Base-by-base conservation (phyloP, 1,140 invertebrate genomes). In the Halictus rubicundus region DNA sequence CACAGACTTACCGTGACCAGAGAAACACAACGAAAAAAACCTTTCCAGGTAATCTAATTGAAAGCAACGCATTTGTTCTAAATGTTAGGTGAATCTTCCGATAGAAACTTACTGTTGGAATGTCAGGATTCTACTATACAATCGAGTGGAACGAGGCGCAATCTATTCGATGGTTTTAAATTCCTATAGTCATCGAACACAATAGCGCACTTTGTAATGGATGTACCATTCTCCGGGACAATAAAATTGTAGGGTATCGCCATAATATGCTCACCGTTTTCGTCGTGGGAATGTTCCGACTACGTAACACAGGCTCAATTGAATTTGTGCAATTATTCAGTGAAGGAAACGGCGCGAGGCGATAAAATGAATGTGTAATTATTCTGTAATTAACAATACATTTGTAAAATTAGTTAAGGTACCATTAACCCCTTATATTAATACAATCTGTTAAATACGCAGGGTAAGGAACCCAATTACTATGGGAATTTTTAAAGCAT, bases 181-280 rank as follows among this genome's bases (percentile, higher is more conserved):
- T 82, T 77, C 64, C 52, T 61, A 60, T 66, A 82, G 81, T 84
- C 69, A 84, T 78, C n/a, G 75, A 63, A 59, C 49, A 78, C 75
- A 79, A 84, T 82, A 83, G 66, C 63, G n/a, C 32, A 68, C 49
- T 19, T 42, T 42, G 68, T 83, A 83, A 83, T 73, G 75, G 69
- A 79, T 46, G 42, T 39, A 54, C 27, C 60, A 66, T 66, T 78
- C 23, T 70, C 42, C 19, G 64, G 21, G 68, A 59, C 46, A 60
- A 76, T 63, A 25, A 70, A 68, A 77, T 61, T 19, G 9, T 37
- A 21, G 16, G 65, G n/a, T 46, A 66, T 42, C 23, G 5, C 8
- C 23, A 19, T 66, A 49, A 66, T 42, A 46, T 39, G 1, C 19
- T 68, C 7, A 27, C 23, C 14, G 27, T 32, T 16, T 37, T 64